phyloP scores from a whole-genome alignment of 2,888 invertebrate species.

The Sphaeridia pumilis region DNA sequence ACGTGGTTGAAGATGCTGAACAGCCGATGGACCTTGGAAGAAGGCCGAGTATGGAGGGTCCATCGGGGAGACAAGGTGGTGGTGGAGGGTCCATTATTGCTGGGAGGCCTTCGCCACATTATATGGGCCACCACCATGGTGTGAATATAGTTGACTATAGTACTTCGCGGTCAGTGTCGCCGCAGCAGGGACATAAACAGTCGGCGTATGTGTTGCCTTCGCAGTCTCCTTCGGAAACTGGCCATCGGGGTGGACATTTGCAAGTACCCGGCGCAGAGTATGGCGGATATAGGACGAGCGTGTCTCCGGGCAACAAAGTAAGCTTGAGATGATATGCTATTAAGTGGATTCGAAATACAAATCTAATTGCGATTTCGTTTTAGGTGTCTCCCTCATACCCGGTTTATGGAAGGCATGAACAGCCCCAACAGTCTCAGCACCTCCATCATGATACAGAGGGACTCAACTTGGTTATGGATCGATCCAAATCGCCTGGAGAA shows the following conservation, averaged over 20 bases:
- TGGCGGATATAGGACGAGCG: no score
- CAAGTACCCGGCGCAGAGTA: no score
- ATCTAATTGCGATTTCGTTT: conserved; percentile 1
- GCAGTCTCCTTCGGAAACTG: no score
- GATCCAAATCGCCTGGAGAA: conserved; percentile 30
- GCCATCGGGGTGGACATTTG: no score
- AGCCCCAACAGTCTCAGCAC: conserved; percentile 20
- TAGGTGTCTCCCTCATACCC: conserved; percentile 20
- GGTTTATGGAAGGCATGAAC: no score
- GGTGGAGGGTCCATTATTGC: no score
- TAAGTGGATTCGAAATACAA: background rate
- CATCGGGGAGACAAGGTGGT: no score
- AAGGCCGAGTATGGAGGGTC: background rate
- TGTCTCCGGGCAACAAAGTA: background rate
- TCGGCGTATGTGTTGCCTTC: conserved; percentile 24
- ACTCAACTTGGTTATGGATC: conserved; percentile 31
- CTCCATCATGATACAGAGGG: conserved; percentile 27
- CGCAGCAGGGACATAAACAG: background rate
- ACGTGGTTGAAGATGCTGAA: conserved; percentile 18
- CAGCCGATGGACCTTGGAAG: conserved; percentile 33
- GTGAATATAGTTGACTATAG: conserved; percentile 12
- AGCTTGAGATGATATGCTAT: background rate
- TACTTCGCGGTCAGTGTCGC: conserved; percentile 11
- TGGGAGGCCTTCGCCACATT: conserved; percentile 15
- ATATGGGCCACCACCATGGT: conserved; percentile 7